Base-by-base conservation (phyloP, 2,113 vertebrate species). In the Dendrocopos noguchii region DNA sequence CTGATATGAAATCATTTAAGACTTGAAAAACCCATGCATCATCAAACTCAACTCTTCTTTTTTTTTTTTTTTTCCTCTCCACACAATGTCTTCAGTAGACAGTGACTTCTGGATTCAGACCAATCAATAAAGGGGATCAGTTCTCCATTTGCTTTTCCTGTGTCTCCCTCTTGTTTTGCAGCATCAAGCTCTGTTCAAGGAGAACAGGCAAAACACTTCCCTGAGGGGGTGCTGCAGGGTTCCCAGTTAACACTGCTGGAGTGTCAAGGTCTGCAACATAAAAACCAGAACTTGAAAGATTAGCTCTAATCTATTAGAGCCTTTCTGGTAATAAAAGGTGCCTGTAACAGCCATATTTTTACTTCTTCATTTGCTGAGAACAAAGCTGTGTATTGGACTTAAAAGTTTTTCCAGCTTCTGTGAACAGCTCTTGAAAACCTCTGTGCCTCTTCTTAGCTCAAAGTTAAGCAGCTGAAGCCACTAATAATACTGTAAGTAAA, bases 51-150 rank as follows among this genome's bases (percentile, higher is more conserved):
- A 96, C 96, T 17, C 39, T 12, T 39, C 39, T 39, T 39, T 10
- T 11, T 39, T 39, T 39, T 46, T 96, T 95, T 97, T 95, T 20
- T 98, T 84, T 88, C 82, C n/a, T n/a, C n/a, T 74, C 74, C 97
- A 98, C 98, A 98, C 96, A 96, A 97, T 98, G 97, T 98, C 97
- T 98, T 98, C 91, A 98, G 97, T 98, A 98, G 98, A 98, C 97
- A 97, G 98, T 98, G 97, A 98, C 95, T 97, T 96, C 95, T 98
- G 97, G 98, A 97, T 98, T 98, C 98, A 98, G 98, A 98, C 97
- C 97, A 98, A 98, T 98, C 97, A 98, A 98, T 98, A 98, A 98
- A 99, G 97, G 98, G 98, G 97, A 98, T 98, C 96, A 97, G 97
- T 97, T 97, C 97, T 98, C 97, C 97, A 97, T 95, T 90, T 95